Base-by-base conservation (phyloP, 30 jellyfish, hydroid and myxozoan genomes). In the Aurelia aurita complex sp. Pacific region DNA sequence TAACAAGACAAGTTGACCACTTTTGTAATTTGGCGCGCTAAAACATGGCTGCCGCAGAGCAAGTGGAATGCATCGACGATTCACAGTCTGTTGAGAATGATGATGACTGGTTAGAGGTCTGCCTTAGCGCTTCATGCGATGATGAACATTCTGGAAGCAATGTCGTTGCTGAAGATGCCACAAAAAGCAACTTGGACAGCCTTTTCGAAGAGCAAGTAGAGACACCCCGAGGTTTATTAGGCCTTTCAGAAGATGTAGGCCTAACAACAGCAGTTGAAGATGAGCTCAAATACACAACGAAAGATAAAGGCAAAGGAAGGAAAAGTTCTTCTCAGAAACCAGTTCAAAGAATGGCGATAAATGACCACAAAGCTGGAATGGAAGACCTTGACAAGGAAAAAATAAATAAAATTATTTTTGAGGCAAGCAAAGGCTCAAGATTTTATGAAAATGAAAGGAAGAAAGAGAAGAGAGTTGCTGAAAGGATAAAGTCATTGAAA, bases 311-410 rank as follows among this genome's bases (percentile, higher is more conserved):
- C 57, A 57, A 55, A 9, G 36, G 3, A 19, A 72, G 17, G 36
- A 55, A 11, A 2, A 3, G 3, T 11, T 80, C 90, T 2, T 69
- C 85, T 23, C 70, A 74, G 63, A 70, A 61, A 50, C 90, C 96
- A 1, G 81, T 87, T 16, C 90, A 74, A 60, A 82, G 97, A 69
- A 89, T 89, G 94, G 82, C 90, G 17, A 69, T 94, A 53, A 94
- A 94, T 72, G 97, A 94, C 76, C 90, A 89, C 36, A 94, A 94
- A 76, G 99, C 99, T 4, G 99, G 99, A 11, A 94, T 94, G 99
- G 73, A 78, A 62, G 97, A 92, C 59, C 80, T 94, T 3, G 97
- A 94, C 68, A 94, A 94, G 63, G 99, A 94, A 64, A 89, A 74
- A 73, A 94, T 94, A 0, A 94, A 94, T 32, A 60, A 82, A 43